Evolutionary conservation across 53 echinoderm and acorn worm genomes (phyloP).

Genomic region (Temnopleurus reevesii): DNA sequence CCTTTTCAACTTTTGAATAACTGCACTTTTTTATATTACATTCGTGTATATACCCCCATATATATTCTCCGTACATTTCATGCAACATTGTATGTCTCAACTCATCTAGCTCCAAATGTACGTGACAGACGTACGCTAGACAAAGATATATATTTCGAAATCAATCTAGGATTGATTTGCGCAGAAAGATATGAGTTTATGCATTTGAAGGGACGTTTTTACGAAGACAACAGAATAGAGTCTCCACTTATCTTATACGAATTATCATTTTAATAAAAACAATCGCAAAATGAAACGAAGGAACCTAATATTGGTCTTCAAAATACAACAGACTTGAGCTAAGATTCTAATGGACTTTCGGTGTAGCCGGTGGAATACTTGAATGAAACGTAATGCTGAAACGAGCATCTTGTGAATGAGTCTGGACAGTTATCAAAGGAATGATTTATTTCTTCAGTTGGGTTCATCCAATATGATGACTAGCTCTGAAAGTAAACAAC

Average conservation of each 20-base stretch:
- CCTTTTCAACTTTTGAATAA: neutral
- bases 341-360: conserved; percentile 10
- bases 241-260: neutral
- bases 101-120: neutral
- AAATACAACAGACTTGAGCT: neutral
- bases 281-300: neutral
- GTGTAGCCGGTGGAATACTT: conserved; percentile 18
- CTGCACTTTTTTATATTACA: neutral
- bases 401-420: neutral
- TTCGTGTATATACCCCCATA: neutral
- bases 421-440: neutral
- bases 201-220: neutral
- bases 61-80: neutral
- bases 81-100: neutral
- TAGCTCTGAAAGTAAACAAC: neutral
- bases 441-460: neutral
- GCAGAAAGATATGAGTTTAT: neutral
- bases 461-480: neutral
- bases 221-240: neutral
- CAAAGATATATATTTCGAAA: neutral
- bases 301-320: neutral
- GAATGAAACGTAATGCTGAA: neutral
- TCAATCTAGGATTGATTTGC: neutral
- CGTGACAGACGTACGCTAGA: neutral
- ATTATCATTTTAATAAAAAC: neutral